These are phyloP conservation scores for Falco rusticolus DNA, from an alignment of 2,797 vertebrate genomes.

Conservation along the genomic window DNA sequence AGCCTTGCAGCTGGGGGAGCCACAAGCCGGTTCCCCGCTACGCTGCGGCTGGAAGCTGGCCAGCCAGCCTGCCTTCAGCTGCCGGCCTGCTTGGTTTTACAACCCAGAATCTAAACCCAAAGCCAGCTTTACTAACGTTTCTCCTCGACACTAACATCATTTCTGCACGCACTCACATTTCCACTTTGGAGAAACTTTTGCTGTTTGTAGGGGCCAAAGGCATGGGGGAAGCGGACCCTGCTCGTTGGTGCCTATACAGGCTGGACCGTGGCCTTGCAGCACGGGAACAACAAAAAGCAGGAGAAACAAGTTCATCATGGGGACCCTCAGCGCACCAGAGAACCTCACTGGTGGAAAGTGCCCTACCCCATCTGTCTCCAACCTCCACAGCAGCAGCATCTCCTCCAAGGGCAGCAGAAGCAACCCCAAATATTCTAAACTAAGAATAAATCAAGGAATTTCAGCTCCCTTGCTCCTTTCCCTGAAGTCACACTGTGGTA, in stretches of 20 bases:
- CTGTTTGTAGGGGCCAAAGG: not conserved
- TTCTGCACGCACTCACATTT: not conserved
- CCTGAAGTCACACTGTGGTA: not conserved
- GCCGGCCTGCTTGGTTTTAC: not conserved
- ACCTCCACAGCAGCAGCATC: not conserved
- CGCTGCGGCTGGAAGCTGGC: not conserved
- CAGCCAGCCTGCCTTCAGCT: not conserved
- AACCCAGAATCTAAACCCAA: not conserved
- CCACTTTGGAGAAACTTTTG: not conserved
- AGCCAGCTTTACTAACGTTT: not conserved
- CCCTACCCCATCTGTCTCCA: not conserved
- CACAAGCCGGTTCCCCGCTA: not conserved
- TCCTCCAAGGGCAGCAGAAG: not conserved
- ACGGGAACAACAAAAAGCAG: not conserved
- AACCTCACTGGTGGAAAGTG: not conserved
- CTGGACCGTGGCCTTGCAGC: not conserved
- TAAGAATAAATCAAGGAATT: not conserved
- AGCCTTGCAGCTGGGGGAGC: not conserved
- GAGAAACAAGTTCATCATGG: not conserved
- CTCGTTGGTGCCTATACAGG: not conserved
- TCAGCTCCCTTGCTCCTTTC: not conserved
- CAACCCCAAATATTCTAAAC: not conserved
- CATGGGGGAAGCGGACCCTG: fast-evolving
- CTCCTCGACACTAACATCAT: not conserved
- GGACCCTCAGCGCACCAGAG: not conserved